Percentiles rank a stretch among this genome's conserved stretches.
Conservation (phyloP, 2,888 invertebrate species). For the Agriopis aurantiaria region DNA sequence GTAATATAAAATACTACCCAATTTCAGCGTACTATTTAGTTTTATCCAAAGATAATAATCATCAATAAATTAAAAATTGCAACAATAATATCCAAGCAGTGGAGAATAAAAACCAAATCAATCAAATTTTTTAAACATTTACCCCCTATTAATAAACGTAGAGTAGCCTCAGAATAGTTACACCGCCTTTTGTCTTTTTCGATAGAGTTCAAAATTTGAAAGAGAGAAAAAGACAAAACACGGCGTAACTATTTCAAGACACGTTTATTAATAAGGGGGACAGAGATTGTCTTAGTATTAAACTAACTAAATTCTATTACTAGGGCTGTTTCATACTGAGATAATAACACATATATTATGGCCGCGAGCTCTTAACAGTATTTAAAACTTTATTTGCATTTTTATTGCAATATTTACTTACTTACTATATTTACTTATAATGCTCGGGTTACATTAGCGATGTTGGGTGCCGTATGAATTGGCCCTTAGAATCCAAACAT, state of each 20-base stretch:
- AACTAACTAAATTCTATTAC: slow-evolving; percentile 26
- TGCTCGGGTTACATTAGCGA: background rate
- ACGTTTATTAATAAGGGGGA: background rate
- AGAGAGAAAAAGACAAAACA: no score
- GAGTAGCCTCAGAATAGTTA: no score
- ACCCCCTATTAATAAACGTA: no score
- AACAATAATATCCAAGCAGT: slow-evolving; percentile 17
- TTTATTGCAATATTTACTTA: background rate
- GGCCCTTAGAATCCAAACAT: slow-evolving; percentile 7
- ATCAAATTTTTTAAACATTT: no score
- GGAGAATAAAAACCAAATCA: no score
- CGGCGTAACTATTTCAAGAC: no score
- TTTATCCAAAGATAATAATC: background rate
- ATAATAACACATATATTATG: background rate
- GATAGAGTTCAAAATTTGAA: no score
- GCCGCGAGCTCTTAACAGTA: background rate
- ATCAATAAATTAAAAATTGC: slow-evolving; percentile 16
- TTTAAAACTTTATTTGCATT: background rate
- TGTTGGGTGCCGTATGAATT: background rate
- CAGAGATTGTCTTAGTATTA: slow-evolving; percentile 37
- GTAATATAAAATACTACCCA: slow-evolving; percentile 18
- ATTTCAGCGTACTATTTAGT: slow-evolving; percentile 13
- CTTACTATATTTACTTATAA: no score
- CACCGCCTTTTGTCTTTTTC: no score
- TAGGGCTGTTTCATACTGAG: background rate